Evolutionary conservation across 2,888 invertebrate species (phyloP), one percentile per base, ranked within the genome.

Genomic region (Euspilapteryx auroguttella): DNA sequence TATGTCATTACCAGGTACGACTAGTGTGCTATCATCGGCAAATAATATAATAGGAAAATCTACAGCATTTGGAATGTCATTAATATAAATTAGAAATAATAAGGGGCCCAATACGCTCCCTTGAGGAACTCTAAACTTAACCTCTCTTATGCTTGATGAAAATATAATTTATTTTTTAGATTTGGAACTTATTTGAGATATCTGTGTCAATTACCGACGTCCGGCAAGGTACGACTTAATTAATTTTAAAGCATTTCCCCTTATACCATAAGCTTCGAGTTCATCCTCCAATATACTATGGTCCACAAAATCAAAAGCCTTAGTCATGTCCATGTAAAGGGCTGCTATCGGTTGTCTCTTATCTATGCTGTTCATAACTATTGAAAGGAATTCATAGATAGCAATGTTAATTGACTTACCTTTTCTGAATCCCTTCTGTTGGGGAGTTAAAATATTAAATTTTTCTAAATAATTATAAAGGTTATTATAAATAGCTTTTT

Each of bases 61-160:
- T n/a, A n/a, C n/a, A n/a, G n/a, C n/a, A n/a, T n/a, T n/a, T n/a
- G 30, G 30, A 5, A 30, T 12, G 26, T 30, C 30, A 21, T 30
- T 30, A 14, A 30, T 25, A 14, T 30, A 26, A 8, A 23, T 30
- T 15, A 30, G n/a, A 15, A 30, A 30, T 26, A 30, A 15, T 23
- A 30, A 23, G 6, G 26, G 30, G 10, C 30, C 30, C 3, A 30
- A 13, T n/a, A 9, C 4, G 5, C 14, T 14, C n/a, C 14, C 25
- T 14, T 25, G 25, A 5, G 25, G 25, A 4, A 25, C 25, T 14
- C 25, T 15, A 9, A 5, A 14, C 11, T 14, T 25, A 11, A 25
- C 14, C 2, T n/a, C 3, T 15, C 15, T 4, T 3, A 4, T 9
- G 4, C 12, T 4, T 6, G 14, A 25, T 15, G 10, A 10, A 14